A percentile compares a stretch with the other conserved stretches of the same genome.
Conservation (phyloP, 2,113 vertebrate species). For the Taxidea taxus region DNA sequence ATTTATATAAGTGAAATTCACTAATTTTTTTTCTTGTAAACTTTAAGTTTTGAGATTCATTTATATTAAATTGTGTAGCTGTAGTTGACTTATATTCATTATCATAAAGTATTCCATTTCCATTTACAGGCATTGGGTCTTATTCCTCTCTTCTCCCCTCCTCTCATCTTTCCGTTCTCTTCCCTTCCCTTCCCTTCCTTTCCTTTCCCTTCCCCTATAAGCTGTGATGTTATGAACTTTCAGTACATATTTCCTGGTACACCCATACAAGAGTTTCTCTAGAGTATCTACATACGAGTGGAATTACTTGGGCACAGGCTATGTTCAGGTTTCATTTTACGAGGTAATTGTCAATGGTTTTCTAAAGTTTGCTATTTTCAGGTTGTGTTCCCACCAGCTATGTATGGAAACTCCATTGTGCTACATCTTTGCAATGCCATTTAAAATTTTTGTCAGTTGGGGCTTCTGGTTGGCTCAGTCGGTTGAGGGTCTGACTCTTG, state of each 20-base stretch:
- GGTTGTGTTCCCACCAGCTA: not conserved
- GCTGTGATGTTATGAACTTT: not conserved
- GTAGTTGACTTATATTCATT: not conserved
- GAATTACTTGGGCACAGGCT: not conserved
- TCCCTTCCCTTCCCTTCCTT: fast-evolving
- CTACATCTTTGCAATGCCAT: not conserved
- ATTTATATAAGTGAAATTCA: not conserved
- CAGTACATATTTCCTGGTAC: not conserved
- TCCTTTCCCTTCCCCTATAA: not conserved
- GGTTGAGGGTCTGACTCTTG: not conserved
- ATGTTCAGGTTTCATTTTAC: not conserved
- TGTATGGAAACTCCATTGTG: not conserved
- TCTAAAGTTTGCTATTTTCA: not conserved
- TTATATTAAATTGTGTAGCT: not conserved
- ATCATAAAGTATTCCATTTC: not conserved
- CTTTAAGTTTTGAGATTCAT: not conserved
- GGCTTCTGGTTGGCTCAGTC: not conserved
- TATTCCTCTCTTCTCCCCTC: fast-evolving
- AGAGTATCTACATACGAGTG: not conserved
- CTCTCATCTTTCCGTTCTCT: too few relatives aligned
- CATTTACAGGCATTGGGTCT: not conserved
- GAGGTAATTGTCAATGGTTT: not conserved
- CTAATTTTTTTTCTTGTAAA: not conserved
- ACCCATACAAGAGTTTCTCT: not conserved
- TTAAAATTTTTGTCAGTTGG: not conserved